phyloP scores from a whole-genome alignment of 2,888 invertebrate species.

The Leptopterna dolabrata region DNA sequence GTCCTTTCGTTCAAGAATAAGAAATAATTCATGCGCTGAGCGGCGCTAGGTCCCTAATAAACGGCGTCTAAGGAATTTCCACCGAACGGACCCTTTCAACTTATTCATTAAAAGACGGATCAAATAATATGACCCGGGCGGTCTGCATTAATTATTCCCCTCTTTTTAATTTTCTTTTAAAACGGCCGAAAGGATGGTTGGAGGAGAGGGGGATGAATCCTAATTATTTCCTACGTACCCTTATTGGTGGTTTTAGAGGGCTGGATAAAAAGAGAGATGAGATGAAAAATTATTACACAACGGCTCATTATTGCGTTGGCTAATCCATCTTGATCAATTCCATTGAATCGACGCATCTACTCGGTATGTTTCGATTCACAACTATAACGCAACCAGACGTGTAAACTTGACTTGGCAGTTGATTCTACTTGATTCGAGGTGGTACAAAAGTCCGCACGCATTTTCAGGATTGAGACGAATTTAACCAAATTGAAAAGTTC shows the following conservation, averaged over 20 bases:
- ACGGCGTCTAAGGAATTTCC: neutral
- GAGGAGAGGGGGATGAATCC: neutral
- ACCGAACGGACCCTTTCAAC: neutral
- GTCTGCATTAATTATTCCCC: neutral
- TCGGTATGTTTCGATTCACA: too few species aligned
- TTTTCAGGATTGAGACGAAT: too few species aligned
- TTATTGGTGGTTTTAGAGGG: neutral
- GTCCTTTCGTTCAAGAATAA: neutral
- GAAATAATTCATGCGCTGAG: neutral
- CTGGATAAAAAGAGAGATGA: too few species aligned
- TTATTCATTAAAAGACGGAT: constrained; percentile 1
- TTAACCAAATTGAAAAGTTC: too few species aligned
- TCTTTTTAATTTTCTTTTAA: neutral
- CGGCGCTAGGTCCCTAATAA: neutral
- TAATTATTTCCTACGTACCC: neutral
- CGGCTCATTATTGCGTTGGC: too few species aligned
- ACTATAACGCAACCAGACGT: too few species aligned
- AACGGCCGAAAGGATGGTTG: neutral
- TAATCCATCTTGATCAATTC: too few species aligned
- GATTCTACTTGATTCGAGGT: too few species aligned
- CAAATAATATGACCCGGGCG: neutral
- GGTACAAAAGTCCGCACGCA: too few species aligned
- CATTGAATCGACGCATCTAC: too few species aligned
- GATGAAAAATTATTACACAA: too few species aligned
- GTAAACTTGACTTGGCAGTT: too few species aligned